A percentile compares a stretch with the other conserved stretches of the same genome.
These are phyloP conservation scores for Setipinna tenuifilis DNA, from an alignment of 2,797 vertebrate species.

Conservation along the genomic window DNA sequence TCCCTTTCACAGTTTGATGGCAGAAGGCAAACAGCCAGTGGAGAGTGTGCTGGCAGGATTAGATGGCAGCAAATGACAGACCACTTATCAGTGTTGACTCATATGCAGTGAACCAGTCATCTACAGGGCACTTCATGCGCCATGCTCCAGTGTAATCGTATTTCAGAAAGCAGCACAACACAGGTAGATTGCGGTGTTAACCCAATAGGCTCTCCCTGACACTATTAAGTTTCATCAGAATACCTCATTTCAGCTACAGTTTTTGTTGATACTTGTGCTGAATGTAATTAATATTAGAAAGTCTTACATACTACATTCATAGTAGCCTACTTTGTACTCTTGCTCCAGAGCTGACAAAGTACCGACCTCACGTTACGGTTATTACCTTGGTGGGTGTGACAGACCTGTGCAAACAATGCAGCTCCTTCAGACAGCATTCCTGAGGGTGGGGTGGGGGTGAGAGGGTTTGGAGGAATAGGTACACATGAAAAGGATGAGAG, in stretches of 20 bases:
- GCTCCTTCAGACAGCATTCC: not conserved
- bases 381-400: slow-evolving; percentile 9
- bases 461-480: not conserved
- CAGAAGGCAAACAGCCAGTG: not conserved
- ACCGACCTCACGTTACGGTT: not conserved
- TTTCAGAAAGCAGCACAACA: not conserved
- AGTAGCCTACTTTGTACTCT: not conserved
- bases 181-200: not conserved
- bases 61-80: not conserved
- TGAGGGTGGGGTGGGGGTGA: not conserved
- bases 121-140: not conserved
- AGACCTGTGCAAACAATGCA: slow-evolving; percentile 13
- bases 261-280: not conserved
- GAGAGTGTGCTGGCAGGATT: not conserved
- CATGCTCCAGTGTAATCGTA: not conserved
- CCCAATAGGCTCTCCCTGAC: not conserved
- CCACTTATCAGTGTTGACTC: slow-evolving; percentile 2
- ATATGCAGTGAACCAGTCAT: not conserved
- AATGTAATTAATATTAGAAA: not conserved
- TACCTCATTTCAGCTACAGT: not conserved
- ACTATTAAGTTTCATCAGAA: not conserved
- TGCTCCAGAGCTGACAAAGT: not conserved
- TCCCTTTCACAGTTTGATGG: not conserved
- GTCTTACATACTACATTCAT: not conserved
- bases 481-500: not conserved